Evolutionary conservation across 2,888 invertebrate genomes (phyloP).

Genomic region (Phasia obesa): DNA sequence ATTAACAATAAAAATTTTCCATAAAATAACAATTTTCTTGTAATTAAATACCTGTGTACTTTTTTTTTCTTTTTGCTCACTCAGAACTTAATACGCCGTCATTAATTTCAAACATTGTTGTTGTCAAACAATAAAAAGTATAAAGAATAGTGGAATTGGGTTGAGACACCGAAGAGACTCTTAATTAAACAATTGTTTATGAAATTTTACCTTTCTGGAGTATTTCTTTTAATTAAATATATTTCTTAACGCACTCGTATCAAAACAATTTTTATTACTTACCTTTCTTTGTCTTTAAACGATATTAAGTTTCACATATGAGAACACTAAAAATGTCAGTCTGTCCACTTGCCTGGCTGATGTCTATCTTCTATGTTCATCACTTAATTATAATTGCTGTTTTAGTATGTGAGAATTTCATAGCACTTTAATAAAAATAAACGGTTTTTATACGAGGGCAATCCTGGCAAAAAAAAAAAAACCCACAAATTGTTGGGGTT

Average conservation of each 20-base stretch:
- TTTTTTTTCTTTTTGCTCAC: neutral
- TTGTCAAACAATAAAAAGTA: conserved; percentile 5
- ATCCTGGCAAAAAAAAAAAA: neutral
- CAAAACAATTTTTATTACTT: conserved; percentile 63
- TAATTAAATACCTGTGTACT: conserved; percentile 29
- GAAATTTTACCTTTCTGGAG: conserved; percentile 48
- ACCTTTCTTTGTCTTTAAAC: conserved; percentile 46
- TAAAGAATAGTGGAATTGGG: neutral
- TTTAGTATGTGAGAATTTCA: conserved; percentile 57
- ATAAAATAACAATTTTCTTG: conserved; percentile 34
- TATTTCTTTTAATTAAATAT: conserved; percentile 62
- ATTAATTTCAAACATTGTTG: conserved; percentile 41
- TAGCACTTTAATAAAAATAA: conserved; percentile 31
- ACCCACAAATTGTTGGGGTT: too few relatives aligned
- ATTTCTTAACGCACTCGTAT: conserved; percentile 49
- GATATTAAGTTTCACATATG: conserved; percentile 63
- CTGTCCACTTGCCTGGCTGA: neutral
- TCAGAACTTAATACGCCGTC: neutral
- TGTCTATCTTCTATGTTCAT: conserved; percentile 14
- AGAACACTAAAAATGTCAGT: conserved; percentile 33
- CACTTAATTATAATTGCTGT: conserved; percentile 64
- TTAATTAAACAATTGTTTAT: conserved; percentile 56
- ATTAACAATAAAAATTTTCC: conserved; percentile 35
- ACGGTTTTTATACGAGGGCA: neutral
- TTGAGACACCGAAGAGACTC: too few relatives aligned